Base-by-base conservation (phyloP, 2,888 invertebrate genomes). In the Watsonalla binaria region DNA sequence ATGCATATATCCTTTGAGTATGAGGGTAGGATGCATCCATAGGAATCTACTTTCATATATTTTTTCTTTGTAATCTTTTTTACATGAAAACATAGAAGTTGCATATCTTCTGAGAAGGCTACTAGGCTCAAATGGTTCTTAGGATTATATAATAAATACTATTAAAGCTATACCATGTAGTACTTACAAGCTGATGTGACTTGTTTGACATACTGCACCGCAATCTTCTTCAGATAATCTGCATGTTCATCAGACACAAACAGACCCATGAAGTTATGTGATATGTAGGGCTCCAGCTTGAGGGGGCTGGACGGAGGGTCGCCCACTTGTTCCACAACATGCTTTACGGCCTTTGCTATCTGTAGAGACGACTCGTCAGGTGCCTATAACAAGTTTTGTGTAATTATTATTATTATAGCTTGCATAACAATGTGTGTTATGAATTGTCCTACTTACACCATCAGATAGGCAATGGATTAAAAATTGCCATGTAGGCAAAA, bases 191-290 rank as follows among this genome's bases (percentile, higher is more conserved):
- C 92, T 72, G 94, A 93, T 51, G 94, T 93, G 13, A 96, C 94
- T 87, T 96, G 95, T 82, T 95, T 95, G 37, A 95, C 95, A 90
- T 95, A 96, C 74, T 95, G 94, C 66, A 94, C 91, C 2, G 96
- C 95, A 63, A 97, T 92, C 63, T 94, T 92, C 77, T 95, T 95
- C 54, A 97, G 88, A 78, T 95, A 94, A 63, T 95, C 95, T 0
- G 96, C 96, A 86, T 96, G 95, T 60, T 95, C 93, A 65, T 97
- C 96, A 11, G 94, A 94, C 2, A 97, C 94, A 85, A 97, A 97
- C 51, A 97, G 92, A 0, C 97, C 98, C 94, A 98, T 96, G 78
- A 97, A 98, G 82, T 97, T 97, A 14, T 94, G 94, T 35, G 97
- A 97, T 51, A 95, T 93, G 72, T 97, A 97, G 0, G 95, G 94